Percentiles rank a stretch among this genome's conserved stretches.
phyloP scores from a whole-genome alignment of 1,140 invertebrate species.

The Pseudomyrmex gracilis region DNA sequence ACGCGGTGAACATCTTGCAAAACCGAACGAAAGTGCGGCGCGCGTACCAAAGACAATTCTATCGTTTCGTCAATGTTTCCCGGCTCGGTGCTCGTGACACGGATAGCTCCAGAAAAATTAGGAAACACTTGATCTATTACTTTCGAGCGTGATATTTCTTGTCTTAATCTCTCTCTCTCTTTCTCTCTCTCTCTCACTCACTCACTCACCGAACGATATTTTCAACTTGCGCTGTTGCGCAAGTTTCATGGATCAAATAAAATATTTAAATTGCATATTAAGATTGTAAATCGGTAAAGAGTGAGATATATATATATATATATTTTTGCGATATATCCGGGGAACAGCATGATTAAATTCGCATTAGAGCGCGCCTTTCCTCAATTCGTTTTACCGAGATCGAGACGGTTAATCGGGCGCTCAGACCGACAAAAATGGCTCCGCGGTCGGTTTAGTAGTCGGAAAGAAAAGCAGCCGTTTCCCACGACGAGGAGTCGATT shows the following conservation, averaged over 20 bases:
- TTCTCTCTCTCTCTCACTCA: too few relatives aligned
- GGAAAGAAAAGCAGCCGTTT: constrained; percentile 58
- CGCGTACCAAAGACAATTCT: constrained; percentile 20
- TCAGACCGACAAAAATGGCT: constrained; percentile 42
- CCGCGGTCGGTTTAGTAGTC: constrained; percentile 33
- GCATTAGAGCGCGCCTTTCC: constrained; percentile 13
- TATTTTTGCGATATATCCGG: too few relatives aligned
- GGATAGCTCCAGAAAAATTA: not conserved
- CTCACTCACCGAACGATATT: not conserved
- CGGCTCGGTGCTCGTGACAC: constrained; percentile 19
- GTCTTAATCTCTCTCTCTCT: too few relatives aligned
- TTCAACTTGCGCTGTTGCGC: not conserved
- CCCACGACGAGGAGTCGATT: constrained; percentile 59
- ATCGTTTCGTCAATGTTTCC: constrained; percentile 39
- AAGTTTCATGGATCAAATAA: not conserved
- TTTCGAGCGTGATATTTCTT: not conserved
- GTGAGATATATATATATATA: not conserved
- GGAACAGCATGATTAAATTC: constrained; percentile 5
- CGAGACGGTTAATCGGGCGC: constrained; percentile 13
- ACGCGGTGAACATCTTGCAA: constrained; percentile 40
- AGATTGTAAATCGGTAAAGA: too few relatives aligned
- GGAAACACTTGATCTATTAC: not conserved
- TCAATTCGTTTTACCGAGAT: constrained; percentile 40
- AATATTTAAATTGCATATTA: not conserved
- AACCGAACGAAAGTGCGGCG: constrained; percentile 44